A percentile compares a stretch with the other conserved stretches of the same genome.
These are phyloP conservation scores for Diploptera punctata DNA, from an alignment of 2,888 invertebrate genomes.

Conservation along the genomic window DNA sequence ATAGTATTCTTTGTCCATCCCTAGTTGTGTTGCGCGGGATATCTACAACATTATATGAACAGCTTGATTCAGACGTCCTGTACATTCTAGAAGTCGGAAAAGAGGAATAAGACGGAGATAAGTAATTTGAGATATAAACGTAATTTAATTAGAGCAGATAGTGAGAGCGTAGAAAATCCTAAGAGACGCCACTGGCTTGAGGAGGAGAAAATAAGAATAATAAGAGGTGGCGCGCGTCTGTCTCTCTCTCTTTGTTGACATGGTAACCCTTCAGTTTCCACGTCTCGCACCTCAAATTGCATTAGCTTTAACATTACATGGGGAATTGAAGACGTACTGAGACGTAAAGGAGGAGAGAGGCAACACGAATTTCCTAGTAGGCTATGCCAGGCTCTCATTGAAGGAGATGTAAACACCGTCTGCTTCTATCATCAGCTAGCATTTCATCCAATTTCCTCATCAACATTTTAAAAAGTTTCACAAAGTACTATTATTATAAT, in stretches of 20 bases:
- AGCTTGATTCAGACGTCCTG: no score
- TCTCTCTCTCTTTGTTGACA: slow-evolving; percentile 40
- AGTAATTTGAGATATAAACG: no score
- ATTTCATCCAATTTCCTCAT: no score
- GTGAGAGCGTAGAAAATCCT: not conserved
- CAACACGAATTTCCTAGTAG: not conserved
- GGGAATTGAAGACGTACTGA: slow-evolving; percentile 60
- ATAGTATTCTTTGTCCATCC: no score
- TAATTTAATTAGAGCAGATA: no score
- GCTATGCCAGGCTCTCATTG: not conserved
- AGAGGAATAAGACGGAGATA: no score
- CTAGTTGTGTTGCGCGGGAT: no score
- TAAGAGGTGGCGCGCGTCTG: not conserved
- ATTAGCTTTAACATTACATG: slow-evolving; percentile 62
- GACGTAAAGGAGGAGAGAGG: slow-evolving; percentile 53
- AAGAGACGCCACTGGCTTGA: not conserved
- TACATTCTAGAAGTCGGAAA: no score
- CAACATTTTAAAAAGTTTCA: no score
- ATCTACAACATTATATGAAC: no score
- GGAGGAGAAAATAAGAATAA: not conserved
- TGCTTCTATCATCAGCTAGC: no score
- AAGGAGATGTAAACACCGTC: slow-evolving; percentile 16
- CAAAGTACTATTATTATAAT: no score
- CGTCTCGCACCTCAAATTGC: slow-evolving; percentile 55
- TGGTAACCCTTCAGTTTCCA: slow-evolving; percentile 42